phyloP scores from a whole-genome alignment of 2,888 invertebrate species.

The Sesamia inferens region DNA sequence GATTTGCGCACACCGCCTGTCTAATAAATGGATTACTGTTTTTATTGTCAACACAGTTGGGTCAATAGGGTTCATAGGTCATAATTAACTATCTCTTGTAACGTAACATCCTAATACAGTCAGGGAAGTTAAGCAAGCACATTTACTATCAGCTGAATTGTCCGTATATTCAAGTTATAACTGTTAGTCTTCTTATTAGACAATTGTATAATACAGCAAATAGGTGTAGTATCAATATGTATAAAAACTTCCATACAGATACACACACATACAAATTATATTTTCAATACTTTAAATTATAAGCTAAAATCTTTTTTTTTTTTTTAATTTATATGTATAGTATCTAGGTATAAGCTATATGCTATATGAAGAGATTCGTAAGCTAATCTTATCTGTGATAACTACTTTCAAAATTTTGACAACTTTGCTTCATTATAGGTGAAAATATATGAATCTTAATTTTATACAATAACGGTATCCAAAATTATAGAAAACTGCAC shows the following conservation, averaged over 20 bases:
- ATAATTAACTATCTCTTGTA: background rate
- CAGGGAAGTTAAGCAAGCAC: background rate
- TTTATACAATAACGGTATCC: background rate
- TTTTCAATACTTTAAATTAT: no score
- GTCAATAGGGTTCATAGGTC: background rate
- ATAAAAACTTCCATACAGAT: background rate
- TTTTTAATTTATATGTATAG: no score
- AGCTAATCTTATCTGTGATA: background rate
- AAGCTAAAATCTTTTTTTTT: no score
- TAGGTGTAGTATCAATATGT: background rate
- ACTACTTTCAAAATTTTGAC: background rate
- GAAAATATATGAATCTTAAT: background rate
- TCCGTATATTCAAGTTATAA: background rate
- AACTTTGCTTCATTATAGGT: background rate
- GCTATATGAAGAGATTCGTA: background rate
- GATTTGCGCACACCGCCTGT: slow-evolving; percentile 72
- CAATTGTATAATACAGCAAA: background rate
- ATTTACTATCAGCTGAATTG: background rate
- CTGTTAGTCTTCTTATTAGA: background rate
- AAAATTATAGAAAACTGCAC: background rate
- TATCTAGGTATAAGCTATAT: no score
- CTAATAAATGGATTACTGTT: slow-evolving; percentile 59
- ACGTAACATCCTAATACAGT: background rate
- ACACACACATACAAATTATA: background rate
- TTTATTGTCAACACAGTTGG: slow-evolving; percentile 47